Evolutionary conservation across 2,113 vertebrate species (phyloP).

Genomic region (Narcine bancroftii): DNA sequence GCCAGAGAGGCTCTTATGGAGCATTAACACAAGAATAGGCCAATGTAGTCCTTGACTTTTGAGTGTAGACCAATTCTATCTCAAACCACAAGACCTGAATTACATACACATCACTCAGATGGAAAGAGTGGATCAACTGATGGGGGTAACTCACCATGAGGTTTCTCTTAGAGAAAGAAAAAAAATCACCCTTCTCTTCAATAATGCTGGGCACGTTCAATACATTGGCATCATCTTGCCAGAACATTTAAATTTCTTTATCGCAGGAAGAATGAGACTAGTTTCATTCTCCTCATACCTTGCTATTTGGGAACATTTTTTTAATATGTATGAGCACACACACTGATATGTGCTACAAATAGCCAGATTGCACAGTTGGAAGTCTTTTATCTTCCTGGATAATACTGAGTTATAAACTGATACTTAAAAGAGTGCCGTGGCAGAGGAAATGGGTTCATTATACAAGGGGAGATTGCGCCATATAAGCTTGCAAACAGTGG

Average conservation of each 20-base stretch:
- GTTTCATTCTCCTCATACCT: background rate
- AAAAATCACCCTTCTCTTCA: background rate
- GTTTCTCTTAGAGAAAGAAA: background rate
- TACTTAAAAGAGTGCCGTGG: constrained; percentile 5
- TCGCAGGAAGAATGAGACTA: too few species aligned
- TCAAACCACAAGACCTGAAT: background rate
- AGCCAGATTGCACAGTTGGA: background rate
- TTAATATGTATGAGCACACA: background rate
- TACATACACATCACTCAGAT: background rate
- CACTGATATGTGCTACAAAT: background rate
- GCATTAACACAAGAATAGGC: too few species aligned
- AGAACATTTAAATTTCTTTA: background rate
- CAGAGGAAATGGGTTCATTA: background rate
- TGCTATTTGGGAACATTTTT: background rate
- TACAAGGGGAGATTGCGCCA: background rate
- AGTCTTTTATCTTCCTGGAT: background rate
- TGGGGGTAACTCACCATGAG: background rate
- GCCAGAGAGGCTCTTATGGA: background rate
- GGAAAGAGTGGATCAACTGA: background rate
- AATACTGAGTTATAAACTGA: background rate
- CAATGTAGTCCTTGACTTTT: too few species aligned
- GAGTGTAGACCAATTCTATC: too few species aligned
- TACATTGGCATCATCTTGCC: background rate
- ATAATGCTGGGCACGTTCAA: background rate
- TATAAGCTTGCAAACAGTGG: background rate